A percentile compares a stretch with the other conserved stretches of the same genome.
Conservation (phyloP, 2,888 invertebrate species). For the Aphodius granarius region DNA sequence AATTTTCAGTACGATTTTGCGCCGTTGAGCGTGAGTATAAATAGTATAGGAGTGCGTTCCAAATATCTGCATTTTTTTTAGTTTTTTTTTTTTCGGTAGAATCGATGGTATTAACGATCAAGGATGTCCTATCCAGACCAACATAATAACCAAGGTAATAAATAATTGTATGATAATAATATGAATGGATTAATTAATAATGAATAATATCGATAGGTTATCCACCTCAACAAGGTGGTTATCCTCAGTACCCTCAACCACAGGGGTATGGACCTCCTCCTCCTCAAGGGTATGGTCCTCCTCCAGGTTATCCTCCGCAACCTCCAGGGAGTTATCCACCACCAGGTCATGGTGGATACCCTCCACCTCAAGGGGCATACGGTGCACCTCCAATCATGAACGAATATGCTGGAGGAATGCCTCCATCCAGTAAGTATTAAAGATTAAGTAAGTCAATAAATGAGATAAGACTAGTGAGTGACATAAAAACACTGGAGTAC, state of each 20-base stretch:
- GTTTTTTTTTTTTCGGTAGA: conserved; percentile 3
- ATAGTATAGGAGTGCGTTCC: neutral
- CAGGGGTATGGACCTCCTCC: conserved; percentile 42
- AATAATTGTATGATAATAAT: neutral
- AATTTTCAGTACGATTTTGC: neutral
- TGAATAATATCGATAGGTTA: conserved; percentile 18
- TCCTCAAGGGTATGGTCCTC: conserved; percentile 39
- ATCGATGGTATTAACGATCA: neutral
- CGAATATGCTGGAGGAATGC: conserved; percentile 1
- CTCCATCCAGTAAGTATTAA: neutral
- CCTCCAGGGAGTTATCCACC: conserved; percentile 53
- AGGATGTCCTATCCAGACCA: conserved; percentile 35
- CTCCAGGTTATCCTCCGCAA: conserved; percentile 51
- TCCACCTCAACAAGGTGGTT: conserved; percentile 40
- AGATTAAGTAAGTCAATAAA: neutral
- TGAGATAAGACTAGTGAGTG: neutral
- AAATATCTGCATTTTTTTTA: neutral
- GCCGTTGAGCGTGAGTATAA: neutral
- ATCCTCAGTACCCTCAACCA: conserved; percentile 33
- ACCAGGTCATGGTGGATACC: conserved; percentile 32
- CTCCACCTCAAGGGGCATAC: neutral
- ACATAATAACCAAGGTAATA: conserved; percentile 46
- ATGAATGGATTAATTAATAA: neutral
- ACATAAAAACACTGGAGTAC: neutral
- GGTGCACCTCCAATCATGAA: neutral